Evolutionary conservation across 2,113 vertebrate species (phyloP).

Genomic region (Lontra canadensis): DNA sequence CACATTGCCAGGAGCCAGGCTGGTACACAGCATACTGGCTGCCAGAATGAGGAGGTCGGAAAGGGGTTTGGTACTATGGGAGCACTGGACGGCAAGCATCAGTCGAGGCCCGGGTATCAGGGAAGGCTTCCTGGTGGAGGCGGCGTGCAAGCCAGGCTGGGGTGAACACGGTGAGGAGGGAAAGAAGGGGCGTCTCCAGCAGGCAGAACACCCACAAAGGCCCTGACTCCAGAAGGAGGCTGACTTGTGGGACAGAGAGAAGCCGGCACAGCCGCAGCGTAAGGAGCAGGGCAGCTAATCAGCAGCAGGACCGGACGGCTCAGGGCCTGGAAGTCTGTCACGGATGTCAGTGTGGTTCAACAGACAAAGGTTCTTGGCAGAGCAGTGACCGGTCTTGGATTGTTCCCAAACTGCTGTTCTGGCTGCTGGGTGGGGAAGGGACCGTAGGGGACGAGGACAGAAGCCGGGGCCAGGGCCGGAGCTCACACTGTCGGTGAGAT

Average conservation of each 20-base stretch:
- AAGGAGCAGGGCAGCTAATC: neutral
- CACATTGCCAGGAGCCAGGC: neutral
- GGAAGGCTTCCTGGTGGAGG: neutral
- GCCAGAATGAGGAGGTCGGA: neutral
- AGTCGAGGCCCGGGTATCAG: neutral
- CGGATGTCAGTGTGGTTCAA: neutral
- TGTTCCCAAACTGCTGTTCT: neutral
- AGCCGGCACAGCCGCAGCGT: neutral
- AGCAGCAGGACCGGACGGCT: neutral
- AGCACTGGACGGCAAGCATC: too few relatives aligned
- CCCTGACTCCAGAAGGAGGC: neutral
- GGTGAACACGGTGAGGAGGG: neutral
- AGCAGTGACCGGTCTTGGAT: neutral
- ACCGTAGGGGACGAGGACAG: neutral
- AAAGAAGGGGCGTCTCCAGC: neutral
- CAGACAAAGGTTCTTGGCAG: neutral
- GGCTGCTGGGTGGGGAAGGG: neutral
- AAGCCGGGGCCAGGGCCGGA: neutral
- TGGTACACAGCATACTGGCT: neutral
- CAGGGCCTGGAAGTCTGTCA: neutral
- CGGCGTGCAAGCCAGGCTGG: too few relatives aligned
- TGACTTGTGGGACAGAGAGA: neutral
- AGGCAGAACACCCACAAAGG: neutral
- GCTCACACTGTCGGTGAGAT: fast-evolving
- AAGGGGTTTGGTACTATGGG: neutral